These are phyloP conservation scores for Anisognathus igniventris DNA, from an alignment of 2,797 vertebrate species.

Conservation along the genomic window DNA sequence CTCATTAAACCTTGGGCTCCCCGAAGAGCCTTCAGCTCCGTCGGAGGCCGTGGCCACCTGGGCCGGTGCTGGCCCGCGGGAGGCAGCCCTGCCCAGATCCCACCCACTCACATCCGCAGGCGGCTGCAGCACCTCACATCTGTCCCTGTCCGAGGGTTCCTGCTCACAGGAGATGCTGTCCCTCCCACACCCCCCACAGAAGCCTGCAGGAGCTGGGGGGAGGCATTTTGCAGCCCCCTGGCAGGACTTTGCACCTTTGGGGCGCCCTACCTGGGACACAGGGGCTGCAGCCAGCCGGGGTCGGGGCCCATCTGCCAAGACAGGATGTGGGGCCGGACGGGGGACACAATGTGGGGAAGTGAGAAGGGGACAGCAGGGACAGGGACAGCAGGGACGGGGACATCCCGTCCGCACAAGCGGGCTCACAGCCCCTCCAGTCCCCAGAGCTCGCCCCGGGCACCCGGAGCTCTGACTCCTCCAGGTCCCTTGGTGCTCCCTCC, in stretches of 20 bases:
- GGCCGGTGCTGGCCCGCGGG: not conserved
- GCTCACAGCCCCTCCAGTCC: not conserved
- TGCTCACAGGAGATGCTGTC: not conserved
- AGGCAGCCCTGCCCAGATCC: not conserved
- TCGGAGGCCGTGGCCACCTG: not conserved
- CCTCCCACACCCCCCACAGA: not conserved
- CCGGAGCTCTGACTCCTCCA: not conserved
- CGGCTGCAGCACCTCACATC: not conserved
- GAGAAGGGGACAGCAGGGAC: not conserved
- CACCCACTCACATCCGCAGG: not conserved
- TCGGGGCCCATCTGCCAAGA: not conserved
- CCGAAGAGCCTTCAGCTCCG: not conserved
- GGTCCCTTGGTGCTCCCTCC: not conserved
- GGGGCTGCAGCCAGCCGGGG: not conserved
- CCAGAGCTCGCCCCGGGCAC: not conserved
- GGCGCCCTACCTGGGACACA: not conserved
- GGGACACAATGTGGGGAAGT: constrained; percentile 3
- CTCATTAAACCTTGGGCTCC: not conserved
- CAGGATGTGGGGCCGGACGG: not conserved
- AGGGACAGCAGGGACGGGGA: not conserved
- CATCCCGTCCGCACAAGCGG: not conserved
- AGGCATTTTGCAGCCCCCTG: not conserved
- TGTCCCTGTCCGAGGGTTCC: not conserved
- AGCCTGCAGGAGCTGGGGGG: not conserved
- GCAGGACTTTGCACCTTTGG: not conserved